phyloP scores from a whole-genome alignment of 2,113 vertebrate genomes.

The Cyanoliseus patagonus region DNA sequence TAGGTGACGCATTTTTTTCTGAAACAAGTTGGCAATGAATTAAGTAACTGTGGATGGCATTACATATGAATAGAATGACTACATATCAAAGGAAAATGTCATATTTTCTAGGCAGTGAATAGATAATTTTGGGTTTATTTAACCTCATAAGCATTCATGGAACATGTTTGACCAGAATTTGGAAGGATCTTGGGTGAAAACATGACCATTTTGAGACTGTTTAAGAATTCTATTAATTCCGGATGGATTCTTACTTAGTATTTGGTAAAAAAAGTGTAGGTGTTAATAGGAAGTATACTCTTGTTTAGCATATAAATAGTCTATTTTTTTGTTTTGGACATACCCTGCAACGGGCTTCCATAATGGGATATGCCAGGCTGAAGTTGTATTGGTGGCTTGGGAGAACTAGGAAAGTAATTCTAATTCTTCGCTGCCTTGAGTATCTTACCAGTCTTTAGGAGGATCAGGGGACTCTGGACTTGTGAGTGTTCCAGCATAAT shows the following conservation, averaged over 20 bases:
- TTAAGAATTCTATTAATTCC: background rate
- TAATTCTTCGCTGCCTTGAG: background rate
- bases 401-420: background rate
- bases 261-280: background rate
- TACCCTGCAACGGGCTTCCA: background rate
- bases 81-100: background rate
- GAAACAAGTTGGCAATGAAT: background rate
- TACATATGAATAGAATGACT: background rate
- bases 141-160: background rate
- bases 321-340: background rate
- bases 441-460: background rate
- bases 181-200: background rate
- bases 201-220: background rate
- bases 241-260: background rate
- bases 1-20: background rate
- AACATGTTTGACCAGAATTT: background rate
- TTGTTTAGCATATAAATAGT: background rate
- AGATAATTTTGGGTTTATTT: background rate
- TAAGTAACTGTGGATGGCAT: background rate
- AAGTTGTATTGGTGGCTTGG: background rate
- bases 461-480: background rate
- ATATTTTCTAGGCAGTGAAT: background rate
- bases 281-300: accelerated
- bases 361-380: background rate
- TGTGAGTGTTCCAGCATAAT: background rate